Base-by-base conservation (phyloP, 2,797 vertebrate species). In the Dipus sagitta region DNA sequence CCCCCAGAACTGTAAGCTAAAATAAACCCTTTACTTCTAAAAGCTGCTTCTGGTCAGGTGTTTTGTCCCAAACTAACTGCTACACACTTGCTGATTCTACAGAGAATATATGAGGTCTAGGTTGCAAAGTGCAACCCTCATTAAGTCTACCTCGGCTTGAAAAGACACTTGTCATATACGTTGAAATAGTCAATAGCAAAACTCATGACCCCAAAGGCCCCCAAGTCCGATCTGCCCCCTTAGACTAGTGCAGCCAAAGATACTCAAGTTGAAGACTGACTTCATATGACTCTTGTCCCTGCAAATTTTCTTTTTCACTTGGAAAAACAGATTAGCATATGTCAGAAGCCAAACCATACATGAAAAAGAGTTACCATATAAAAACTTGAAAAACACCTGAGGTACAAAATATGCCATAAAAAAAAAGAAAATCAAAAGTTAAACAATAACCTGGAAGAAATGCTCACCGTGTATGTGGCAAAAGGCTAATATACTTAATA, bases 401-500 rank as follows among this genome's bases (percentile, higher is more conserved):
- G 2, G 30, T 5, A 30, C 4, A 52, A 90, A 88, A 67, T 10
- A 38, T 9, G n/a, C n/a, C 76, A 32, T 47, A 62, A 20, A 76
- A 26, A 10, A 10, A 10, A 85, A 38, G 11, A 42, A 21, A 79
- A 62, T 52, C 47, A 65, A 94, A 93, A 71, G 30, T 68, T 91
- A 70, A 64, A 68, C 17, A 77, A 86, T 23, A 80, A 86, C 83
- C 34, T 30, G 30, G 24, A 52, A 82, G 81, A 78, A 72, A 12
- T 0, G 34, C 60, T 77, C 65, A 15, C 23, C 65, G 60, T 65
- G 34, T 92, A 14, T 11, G 28, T 12, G 17, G 8, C 90, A 93
- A 94, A 95, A 65, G 30, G 47, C 77, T 95, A 94, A 80, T 88
- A 74, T 32, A 18, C n/a, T 72, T 84, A 86, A 90, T 64, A 88